Evolutionary conservation across 2,888 invertebrate species (phyloP).

Genomic region (Willowsia nigromaculata): DNA sequence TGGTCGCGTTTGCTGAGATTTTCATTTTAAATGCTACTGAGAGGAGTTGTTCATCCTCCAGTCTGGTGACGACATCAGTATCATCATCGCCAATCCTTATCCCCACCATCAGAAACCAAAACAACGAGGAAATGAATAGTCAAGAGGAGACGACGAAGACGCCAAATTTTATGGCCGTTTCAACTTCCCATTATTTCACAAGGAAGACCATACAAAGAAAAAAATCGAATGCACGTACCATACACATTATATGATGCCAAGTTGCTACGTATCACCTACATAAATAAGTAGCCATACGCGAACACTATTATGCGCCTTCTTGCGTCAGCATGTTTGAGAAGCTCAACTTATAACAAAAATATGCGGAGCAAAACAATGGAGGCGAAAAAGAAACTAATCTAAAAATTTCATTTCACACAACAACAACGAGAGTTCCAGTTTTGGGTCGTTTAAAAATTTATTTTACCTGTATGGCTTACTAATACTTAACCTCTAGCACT

Average conservation of each 20-base stretch:
- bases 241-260: background rate
- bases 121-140: background rate
- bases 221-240: background rate
- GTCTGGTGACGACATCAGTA: background rate
- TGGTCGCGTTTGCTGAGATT: background rate
- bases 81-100: background rate
- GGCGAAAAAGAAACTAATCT: background rate
- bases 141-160: constrained; percentile 54
- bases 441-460: background rate
- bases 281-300: background rate
- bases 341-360: too few species aligned
- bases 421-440: background rate
- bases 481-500: background rate
- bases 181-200: constrained; percentile 31
- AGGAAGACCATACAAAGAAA: background rate
- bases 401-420: background rate
- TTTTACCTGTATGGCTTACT: background rate
- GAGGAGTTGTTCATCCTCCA: background rate
- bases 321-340: too few species aligned
- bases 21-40: background rate
- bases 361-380: background rate
- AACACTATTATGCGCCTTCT: background rate
- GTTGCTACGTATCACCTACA: background rate
- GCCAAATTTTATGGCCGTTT: constrained; percentile 61
- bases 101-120: background rate